phyloP scores from a whole-genome alignment of 2,797 vertebrate genomes.

The Ataeniobius toweri region DNA sequence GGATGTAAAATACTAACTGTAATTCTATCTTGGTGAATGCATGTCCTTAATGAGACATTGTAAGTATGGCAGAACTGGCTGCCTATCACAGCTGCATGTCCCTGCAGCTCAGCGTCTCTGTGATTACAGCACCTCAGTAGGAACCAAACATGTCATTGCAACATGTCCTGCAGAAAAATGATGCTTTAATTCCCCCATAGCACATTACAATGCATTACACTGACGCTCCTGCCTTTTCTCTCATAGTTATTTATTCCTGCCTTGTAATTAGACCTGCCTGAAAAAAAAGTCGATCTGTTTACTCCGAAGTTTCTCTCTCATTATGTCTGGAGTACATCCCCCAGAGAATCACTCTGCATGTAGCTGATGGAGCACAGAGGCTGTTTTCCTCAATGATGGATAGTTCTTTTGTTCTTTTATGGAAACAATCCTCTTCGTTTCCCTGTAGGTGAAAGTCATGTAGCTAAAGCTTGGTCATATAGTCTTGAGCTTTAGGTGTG shows the following conservation, averaged over 20 bases:
- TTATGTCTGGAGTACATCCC: slow-evolving; percentile 73
- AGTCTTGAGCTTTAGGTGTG: slow-evolving; percentile 14
- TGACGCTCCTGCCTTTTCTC: slow-evolving; percentile 58
- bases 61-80: slow-evolving; percentile 5
- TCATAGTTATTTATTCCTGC: slow-evolving; percentile 74
- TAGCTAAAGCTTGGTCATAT: slow-evolving; percentile 27
- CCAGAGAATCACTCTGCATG: slow-evolving; percentile 67
- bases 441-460: slow-evolving; percentile 41
- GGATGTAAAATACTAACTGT: neutral
- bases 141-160: slow-evolving; percentile 46
- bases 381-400: slow-evolving; percentile 65
- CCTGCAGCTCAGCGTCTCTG: slow-evolving; percentile 25
- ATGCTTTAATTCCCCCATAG: slow-evolving; percentile 60
- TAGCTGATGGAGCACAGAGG: slow-evolving; percentile 50
- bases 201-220: slow-evolving; percentile 71
- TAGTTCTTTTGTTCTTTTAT: slow-evolving; percentile 58
- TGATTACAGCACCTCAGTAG: slow-evolving; percentile 35
- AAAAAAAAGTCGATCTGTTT: slow-evolving; percentile 77
- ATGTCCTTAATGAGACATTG: neutral
- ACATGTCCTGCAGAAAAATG: slow-evolving; percentile 64
- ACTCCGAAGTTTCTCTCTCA: slow-evolving; percentile 74
- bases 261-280: slow-evolving; percentile 76
- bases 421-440: slow-evolving; percentile 43
- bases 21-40: neutral
- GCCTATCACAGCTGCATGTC: slow-evolving; percentile 20